Conservation (phyloP, 2,113 vertebrate species). For the Glaucidium brasilianum region DNA sequence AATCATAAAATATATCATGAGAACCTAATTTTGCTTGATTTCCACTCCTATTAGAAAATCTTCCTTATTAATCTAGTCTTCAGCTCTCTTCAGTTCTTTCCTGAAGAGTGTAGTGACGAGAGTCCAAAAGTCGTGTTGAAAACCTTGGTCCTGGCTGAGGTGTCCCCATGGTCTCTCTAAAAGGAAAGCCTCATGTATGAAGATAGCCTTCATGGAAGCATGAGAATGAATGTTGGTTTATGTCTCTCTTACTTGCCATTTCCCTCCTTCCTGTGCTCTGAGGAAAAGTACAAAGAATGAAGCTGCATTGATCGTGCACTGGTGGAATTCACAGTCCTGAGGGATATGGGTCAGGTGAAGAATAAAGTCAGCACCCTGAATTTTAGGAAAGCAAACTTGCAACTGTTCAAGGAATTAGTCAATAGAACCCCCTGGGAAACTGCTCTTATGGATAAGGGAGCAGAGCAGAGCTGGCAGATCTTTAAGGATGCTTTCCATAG, state of each 20-base stretch:
- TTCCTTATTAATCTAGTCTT: background rate
- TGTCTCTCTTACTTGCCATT: background rate
- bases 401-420: background rate
- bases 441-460: background rate
- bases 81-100: background rate
- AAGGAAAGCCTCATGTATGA: background rate
- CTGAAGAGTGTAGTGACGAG: background rate
- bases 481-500: background rate
- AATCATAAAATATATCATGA: background rate
- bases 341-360: background rate
- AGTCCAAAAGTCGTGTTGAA: background rate
- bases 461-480: background rate
- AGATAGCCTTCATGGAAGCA: background rate
- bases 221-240: background rate
- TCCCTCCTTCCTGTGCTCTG: background rate
- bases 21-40: background rate
- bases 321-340: background rate
- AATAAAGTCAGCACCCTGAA: background rate
- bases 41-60: background rate
- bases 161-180: accelerated
- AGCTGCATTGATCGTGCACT: background rate
- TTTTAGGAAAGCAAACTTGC: background rate
- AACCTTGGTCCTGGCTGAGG: background rate
- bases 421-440: background rate
- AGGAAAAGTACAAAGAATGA: background rate